phyloP scores from a whole-genome alignment of 2,888 invertebrate species.

The Corbicula japonica region DNA sequence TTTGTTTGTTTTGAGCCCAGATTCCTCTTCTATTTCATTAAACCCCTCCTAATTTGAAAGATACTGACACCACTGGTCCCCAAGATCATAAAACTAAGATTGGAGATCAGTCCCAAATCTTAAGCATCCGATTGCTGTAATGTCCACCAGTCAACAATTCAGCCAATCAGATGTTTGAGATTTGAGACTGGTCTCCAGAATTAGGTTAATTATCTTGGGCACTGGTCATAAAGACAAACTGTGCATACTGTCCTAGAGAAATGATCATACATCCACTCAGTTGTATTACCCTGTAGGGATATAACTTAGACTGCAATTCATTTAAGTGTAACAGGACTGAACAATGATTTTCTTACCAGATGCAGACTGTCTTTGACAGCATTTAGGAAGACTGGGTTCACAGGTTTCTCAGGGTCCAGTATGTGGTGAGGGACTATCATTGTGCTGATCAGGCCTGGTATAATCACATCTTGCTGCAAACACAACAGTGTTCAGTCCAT shows the following conservation, averaged over 20 bases:
- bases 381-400: slow-evolving; percentile 71
- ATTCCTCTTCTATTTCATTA: too few species aligned
- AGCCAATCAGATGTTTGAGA: neutral
- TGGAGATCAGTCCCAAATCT: too few species aligned
- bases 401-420: slow-evolving; percentile 75
- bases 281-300: neutral
- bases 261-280: neutral
- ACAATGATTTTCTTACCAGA: slow-evolving; percentile 66
- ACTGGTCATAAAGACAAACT: neutral
- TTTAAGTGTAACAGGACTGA: neutral
- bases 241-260: neutral
- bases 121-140: too few species aligned
- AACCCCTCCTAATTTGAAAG: too few species aligned
- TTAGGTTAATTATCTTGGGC: neutral
- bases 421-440: slow-evolving; percentile 79
- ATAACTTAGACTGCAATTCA: neutral
- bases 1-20: too few species aligned
- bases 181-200: neutral
- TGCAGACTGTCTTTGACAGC: slow-evolving; percentile 75
- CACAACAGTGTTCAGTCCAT: neutral
- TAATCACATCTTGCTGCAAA: slow-evolving; percentile 57
- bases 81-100: too few species aligned
- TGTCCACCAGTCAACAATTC: neutral
- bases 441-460: slow-evolving; percentile 77
- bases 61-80: too few species aligned